Percentiles rank a stretch among this genome's conserved stretches.
Conservation (phyloP, 2,797 vertebrate genomes). For the Telmatherina bonti region DNA sequence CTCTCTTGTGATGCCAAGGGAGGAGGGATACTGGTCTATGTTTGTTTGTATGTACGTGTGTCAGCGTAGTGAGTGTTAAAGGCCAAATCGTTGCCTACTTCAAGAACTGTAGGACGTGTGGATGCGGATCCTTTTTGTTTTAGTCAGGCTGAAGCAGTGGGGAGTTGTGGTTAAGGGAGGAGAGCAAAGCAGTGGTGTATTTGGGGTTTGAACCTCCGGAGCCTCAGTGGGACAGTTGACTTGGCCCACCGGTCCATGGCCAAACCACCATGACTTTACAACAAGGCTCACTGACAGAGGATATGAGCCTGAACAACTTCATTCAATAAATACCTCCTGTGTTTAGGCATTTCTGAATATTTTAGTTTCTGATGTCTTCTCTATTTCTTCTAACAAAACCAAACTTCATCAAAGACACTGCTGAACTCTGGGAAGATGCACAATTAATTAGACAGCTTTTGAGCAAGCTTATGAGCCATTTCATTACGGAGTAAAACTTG, state of each 20-base stretch:
- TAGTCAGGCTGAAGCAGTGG: conserved; percentile 44
- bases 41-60: conserved; percentile 4
- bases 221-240: conserved; percentile 63
- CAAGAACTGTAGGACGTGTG: conserved; percentile 26
- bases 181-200: conserved; percentile 38
- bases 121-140: conserved; percentile 29
- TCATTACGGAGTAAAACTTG: not conserved
- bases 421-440: not conserved
- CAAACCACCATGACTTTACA: conserved; percentile 59
- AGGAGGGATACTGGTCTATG: conserved; percentile 43
- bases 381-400: not conserved
- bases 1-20: conserved; percentile 73
- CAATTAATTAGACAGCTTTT: not conserved
- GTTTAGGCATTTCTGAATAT: not conserved
- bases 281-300: conserved; percentile 12
- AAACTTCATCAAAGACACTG: not conserved
- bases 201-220: conserved; percentile 67
- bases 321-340: conserved; percentile 22
- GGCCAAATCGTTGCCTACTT: conserved; percentile 51
- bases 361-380: too few species aligned
- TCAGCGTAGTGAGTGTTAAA: conserved; percentile 42
- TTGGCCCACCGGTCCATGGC: conserved; percentile 60
- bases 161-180: conserved; percentile 68
- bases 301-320: conserved; percentile 26
- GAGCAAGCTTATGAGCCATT: not conserved